Evolutionary conservation across 1,140 invertebrate genomes (phyloP).

Genomic region (Leptopilina clavipes): DNA sequence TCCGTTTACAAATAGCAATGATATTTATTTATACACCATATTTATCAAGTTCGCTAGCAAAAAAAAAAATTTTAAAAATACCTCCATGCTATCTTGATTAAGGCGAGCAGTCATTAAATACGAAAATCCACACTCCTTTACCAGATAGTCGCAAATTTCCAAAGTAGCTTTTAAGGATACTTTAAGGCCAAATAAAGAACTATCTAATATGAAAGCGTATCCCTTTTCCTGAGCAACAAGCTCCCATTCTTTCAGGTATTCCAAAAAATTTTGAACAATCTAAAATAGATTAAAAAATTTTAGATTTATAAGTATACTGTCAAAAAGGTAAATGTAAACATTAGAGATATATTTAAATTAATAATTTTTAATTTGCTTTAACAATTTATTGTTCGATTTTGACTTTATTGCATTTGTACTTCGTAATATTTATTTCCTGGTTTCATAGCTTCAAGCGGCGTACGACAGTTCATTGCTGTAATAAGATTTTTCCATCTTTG

Average conservation of each 20-base stretch:
- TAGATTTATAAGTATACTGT: too few species aligned
- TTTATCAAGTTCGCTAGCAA: too few species aligned
- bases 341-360: too few species aligned
- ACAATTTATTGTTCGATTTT: too few species aligned
- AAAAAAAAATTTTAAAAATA: too few species aligned
- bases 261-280: neutral
- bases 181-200: too few species aligned
- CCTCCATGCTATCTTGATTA: slow-evolving; percentile 26
- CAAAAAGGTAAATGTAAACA: too few species aligned
- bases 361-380: too few species aligned
- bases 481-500: slow-evolving; percentile 41
- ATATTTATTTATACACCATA: too few species aligned
- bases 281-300: too few species aligned
- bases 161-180: neutral
- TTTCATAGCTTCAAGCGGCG: slow-evolving; percentile 14
- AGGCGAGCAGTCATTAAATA: slow-evolving; percentile 17
- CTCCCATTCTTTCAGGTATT: neutral
- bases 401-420: too few species aligned
- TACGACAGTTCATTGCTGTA: slow-evolving; percentile 44
- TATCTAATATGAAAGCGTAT: neutral
- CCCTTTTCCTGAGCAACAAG: neutral
- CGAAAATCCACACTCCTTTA: slow-evolving; percentile 1
- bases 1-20: neutral
- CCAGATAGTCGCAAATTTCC: slow-evolving; percentile 10
- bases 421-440: too few species aligned